A percentile compares a stretch with the other conserved stretches of the same genome.
Evolutionary conservation across 1,140 invertebrate genomes (phyloP).

Genomic region (Aricia agestis): DNA sequence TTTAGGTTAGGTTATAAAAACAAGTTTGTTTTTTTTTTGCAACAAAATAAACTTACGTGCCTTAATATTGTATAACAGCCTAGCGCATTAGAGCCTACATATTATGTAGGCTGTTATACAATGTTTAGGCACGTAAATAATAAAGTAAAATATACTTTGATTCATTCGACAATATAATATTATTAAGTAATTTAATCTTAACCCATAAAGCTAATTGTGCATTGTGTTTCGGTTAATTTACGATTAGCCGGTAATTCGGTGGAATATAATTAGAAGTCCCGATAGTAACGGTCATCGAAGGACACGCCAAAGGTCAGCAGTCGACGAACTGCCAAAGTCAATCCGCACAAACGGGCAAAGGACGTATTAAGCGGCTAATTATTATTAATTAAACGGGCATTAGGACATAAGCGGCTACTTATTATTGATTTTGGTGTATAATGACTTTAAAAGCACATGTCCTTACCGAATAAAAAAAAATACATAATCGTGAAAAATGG

Average conservation of each 20-base stretch:
- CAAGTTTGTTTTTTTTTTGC: no score
- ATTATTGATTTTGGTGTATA: slow-evolving; percentile 4
- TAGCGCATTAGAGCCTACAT: no score
- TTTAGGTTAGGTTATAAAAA: no score
- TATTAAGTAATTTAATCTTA: background rate
- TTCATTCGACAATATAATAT: no score
- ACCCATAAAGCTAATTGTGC: background rate
- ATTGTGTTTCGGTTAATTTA: background rate
- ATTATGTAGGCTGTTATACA: no score
- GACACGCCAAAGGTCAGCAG: slow-evolving; percentile 8
- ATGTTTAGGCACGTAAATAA: no score
- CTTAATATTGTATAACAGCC: no score
- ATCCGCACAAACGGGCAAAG: slow-evolving; percentile 8
- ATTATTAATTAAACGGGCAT: background rate
- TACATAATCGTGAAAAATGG: no score
- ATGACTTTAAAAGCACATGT: background rate
- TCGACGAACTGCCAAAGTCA: slow-evolving; percentile 20
- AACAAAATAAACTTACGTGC: no score
- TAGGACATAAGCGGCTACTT: slow-evolving; percentile 4
- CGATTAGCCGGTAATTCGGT: background rate
- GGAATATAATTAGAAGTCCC: background rate
- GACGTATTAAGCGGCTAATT: no score
- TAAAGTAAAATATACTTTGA: no score
- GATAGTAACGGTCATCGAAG: slow-evolving; percentile 15
- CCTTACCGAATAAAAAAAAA: no score